Evolutionary conservation across 2,797 vertebrate species (phyloP), one percentile per base, ranked within the genome.

Genomic region (Phrynocephalus forsythii): DNA sequence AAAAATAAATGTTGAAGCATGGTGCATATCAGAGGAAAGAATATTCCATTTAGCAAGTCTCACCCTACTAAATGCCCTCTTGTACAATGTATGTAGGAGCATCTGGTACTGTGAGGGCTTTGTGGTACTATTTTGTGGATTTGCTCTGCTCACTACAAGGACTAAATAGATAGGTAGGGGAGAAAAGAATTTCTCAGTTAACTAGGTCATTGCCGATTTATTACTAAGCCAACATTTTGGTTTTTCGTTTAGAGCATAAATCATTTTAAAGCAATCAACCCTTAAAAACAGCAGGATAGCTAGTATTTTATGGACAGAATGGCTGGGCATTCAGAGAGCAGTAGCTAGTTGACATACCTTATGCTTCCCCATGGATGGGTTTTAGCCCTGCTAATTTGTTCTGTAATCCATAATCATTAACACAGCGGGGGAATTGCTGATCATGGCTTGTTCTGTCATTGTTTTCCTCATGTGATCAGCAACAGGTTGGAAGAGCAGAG

Each of bases 191-290:
- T 63, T 18, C 68, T 71, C 20, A 15, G n/a, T 10, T 71, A 28
- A 71, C 68, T 10, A 71, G 26, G 68, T 71, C n/a, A 11, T 71
- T 71, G 20, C 73, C n/a, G 15, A 13, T 56, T 56, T 56, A 13
- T 13, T 56, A 56, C 52, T 56, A 56, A 87, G 80, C 87, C 52
- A 56, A 15, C 11, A 1, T 13, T 67, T 72, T 63, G 26, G 18
- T 6, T 89, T 87, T 75, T n/a, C 1, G 83, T 83, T 92, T 73
- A 48, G 87, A 89, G 30, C 85, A 13, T 83, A 85, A 87, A n/a
- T 68, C 20, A 80, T 72, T 56, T 56, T 56, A 56, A 84, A 82
- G 85, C 78, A 72, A 33, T 6, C 67, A 28, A 68, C 68, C 16
- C 67, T 82, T 72, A 33, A 56, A 78, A 60, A 1, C 7, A 66